Conservation (phyloP, 2,888 invertebrate species). For the Pyrocoelia pectoralis region DNA sequence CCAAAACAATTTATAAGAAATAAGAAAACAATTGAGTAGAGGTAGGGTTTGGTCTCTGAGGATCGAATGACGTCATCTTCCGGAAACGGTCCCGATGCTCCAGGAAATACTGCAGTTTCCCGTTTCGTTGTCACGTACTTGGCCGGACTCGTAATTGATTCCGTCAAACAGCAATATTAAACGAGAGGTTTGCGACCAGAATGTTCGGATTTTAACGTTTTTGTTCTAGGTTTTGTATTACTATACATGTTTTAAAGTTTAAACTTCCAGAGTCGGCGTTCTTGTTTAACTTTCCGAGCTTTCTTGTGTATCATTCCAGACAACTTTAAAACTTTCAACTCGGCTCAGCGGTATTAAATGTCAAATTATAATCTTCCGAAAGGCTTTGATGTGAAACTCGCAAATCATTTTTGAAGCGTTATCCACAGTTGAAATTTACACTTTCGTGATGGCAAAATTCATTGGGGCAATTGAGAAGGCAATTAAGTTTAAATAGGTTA, state of each 20-base stretch:
- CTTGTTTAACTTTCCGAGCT: constrained; percentile 22
- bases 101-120: constrained; percentile 40
- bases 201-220: constrained; percentile 18
- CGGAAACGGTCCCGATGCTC: constrained; percentile 39
- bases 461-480: constrained; percentile 26
- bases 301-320: constrained; percentile 27
- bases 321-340: constrained; percentile 27
- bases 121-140: constrained; percentile 41
- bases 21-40: constrained; percentile 57
- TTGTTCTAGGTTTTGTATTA: constrained; percentile 11
- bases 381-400: constrained; percentile 28
- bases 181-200: constrained; percentile 15
- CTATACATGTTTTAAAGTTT: constrained; percentile 10
- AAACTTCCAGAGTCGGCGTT: constrained; percentile 20
- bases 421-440: constrained; percentile 22
- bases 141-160: constrained; percentile 38
- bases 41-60: constrained; percentile 51
- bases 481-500: constrained; percentile 26
- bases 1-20: constrained; percentile 58
- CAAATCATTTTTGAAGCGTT: constrained; percentile 23
- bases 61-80: constrained; percentile 44
- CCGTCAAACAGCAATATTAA: constrained; percentile 32
- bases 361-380: constrained; percentile 34
- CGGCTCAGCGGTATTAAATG: constrained; percentile 33
- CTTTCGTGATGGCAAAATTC: constrained; percentile 19